These are phyloP conservation scores for Timandra comae DNA, from an alignment of 2,888 invertebrate genomes.

Conservation along the genomic window DNA sequence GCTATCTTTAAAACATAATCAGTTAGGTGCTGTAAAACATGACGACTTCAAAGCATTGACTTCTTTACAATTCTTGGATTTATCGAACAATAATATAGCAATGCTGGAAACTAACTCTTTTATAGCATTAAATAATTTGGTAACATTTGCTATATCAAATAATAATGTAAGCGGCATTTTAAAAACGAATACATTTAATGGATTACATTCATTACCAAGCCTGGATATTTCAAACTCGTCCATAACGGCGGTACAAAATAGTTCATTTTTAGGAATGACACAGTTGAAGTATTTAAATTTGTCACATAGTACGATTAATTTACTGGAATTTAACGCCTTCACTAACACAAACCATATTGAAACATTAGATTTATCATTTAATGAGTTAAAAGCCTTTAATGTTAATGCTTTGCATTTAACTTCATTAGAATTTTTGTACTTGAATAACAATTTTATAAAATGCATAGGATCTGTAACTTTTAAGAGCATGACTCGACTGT, in stretches of 20 bases:
- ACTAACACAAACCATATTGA: conserved; percentile 34
- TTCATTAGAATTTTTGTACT: conserved; percentile 29
- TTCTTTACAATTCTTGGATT: conserved; percentile 39
- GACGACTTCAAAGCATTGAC: conserved; percentile 33
- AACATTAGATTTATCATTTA: conserved; percentile 49
- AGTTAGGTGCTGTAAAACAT: conserved; percentile 32
- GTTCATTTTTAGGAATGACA: conserved; percentile 46
- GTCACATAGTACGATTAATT: conserved; percentile 38
- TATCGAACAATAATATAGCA: conserved; percentile 47
- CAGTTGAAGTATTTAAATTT: conserved; percentile 41
- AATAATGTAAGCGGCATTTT: conserved; percentile 43
- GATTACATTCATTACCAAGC: conserved; percentile 38
- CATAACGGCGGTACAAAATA: conserved; percentile 37
- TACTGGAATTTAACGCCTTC: conserved; percentile 45
- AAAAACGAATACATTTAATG: conserved; percentile 40
- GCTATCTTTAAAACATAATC: conserved; percentile 38
- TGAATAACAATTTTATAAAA: conserved; percentile 44
- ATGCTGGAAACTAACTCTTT: conserved; percentile 39
- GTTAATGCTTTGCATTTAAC: conserved; percentile 42
- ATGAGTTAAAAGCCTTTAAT: conserved; percentile 34
- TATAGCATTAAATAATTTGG: conserved; percentile 30
- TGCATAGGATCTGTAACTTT: conserved; percentile 27
- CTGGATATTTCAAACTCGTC: conserved; percentile 46
- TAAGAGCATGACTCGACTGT: conserved; percentile 26
- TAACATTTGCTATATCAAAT: conserved; percentile 41